phyloP scores from a whole-genome alignment of 2,888 invertebrate species.

The Adelognathus sp. region DNA sequence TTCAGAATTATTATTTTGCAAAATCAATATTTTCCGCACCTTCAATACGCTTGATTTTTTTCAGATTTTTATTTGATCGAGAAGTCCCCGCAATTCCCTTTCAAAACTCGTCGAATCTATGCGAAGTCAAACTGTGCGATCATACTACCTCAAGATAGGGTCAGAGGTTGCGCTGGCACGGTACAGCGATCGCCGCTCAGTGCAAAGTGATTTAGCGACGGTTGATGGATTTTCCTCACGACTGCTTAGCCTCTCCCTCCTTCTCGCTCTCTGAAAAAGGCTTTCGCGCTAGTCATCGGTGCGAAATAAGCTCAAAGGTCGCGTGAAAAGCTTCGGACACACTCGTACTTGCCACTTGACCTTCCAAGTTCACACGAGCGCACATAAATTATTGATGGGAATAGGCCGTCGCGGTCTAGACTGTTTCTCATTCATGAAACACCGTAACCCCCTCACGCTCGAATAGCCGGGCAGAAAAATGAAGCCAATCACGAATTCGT shows the following conservation, averaged over 20 bases:
- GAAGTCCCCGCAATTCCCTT: too few relatives aligned
- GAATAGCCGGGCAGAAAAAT: neutral
- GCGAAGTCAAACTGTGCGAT: too few relatives aligned
- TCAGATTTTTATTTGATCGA: too few relatives aligned
- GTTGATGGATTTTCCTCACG: constrained; percentile 44
- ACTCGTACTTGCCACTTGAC: constrained; percentile 21
- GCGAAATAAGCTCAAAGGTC: constrained; percentile 26
- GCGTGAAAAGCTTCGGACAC: constrained; percentile 7
- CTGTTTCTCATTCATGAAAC: neutral
- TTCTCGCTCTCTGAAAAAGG: constrained; percentile 32
- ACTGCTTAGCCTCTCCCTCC: neutral
- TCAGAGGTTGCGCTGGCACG: neutral
- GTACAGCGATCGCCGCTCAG: neutral
- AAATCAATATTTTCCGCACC: too few relatives aligned
- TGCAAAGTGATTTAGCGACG: constrained; percentile 36
- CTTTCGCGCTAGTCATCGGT: neutral
- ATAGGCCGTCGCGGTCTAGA: constrained; percentile 1
- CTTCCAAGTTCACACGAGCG: constrained; percentile 7
- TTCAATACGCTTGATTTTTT: too few relatives aligned
- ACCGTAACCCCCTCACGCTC: neutral
- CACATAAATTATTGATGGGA: constrained; percentile 27
- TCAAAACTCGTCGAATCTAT: too few relatives aligned
- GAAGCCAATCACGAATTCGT: neutral
- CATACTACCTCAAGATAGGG: neutral
- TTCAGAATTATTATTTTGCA: too few relatives aligned